A percentile compares a stretch with the other conserved stretches of the same genome.
These are phyloP conservation scores for Meda fulgida DNA, from an alignment of 2,797 vertebrate species.

Conservation along the genomic window DNA sequence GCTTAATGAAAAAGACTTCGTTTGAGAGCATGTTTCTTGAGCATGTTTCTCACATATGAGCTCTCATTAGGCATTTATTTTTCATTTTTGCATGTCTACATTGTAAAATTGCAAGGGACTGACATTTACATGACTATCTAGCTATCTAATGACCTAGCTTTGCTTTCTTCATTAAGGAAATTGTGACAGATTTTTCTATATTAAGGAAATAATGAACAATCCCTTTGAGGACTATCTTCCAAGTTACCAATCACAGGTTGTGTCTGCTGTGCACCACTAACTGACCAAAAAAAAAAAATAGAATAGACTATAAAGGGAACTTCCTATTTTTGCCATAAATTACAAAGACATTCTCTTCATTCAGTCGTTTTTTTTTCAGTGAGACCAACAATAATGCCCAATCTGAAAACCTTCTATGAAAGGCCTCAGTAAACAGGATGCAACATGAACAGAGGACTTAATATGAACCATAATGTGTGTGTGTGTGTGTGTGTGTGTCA, in stretches of 20 bases:
- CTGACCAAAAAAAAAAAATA: slow-evolving; percentile 17
- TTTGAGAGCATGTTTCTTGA: background rate
- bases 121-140: background rate
- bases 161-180: background rate
- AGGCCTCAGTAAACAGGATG: slow-evolving; percentile 35
- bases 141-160: background rate
- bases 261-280: background rate
- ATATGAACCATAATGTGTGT: slow-evolving; percentile 18
- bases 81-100: background rate
- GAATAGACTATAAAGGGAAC: background rate
- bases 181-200: background rate
- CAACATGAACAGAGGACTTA: slow-evolving; percentile 35
- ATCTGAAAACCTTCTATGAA: background rate
- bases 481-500: slow-evolving; percentile 20
- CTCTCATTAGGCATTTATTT: background rate
- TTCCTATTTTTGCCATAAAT: background rate
- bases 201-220: background rate
- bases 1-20: background rate
- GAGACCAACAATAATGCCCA: background rate
- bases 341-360: background rate
- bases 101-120: background rate
- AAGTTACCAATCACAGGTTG: background rate
- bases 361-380: background rate
- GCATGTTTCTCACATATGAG: background rate
- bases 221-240: background rate